Conservation (phyloP, 2,113 vertebrate species). For the Lichenostomus cassidix region DNA sequence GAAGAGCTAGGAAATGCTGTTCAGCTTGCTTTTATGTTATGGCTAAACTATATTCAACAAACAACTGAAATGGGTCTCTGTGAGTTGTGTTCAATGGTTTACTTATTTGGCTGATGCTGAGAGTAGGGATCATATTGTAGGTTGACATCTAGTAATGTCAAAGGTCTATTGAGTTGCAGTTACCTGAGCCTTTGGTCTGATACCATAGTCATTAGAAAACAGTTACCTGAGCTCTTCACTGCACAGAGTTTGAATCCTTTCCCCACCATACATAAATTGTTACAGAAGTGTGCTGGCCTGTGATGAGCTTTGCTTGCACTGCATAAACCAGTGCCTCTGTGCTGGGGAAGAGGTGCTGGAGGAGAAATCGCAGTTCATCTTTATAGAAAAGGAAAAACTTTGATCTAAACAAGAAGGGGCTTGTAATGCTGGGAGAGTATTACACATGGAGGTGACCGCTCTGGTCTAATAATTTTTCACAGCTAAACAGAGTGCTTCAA, state of each 20-base stretch:
- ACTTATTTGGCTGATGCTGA: background rate
- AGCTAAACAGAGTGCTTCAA: background rate
- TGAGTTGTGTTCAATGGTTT: background rate
- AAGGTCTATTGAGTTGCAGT: background rate
- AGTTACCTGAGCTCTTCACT: background rate
- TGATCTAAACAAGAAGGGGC: background rate
- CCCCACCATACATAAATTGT: fast-evolving
- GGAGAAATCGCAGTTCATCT: background rate
- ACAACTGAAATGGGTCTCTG: background rate
- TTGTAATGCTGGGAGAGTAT: background rate
- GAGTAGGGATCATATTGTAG: background rate
- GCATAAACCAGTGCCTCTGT: background rate
- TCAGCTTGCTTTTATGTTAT: background rate
- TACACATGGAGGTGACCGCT: background rate
- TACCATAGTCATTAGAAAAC: background rate
- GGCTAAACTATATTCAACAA: background rate
- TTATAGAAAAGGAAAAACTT: background rate
- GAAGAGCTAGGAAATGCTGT: background rate
- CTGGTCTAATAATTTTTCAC: background rate
- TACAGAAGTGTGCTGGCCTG: background rate
- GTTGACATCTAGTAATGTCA: background rate
- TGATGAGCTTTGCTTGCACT: background rate
- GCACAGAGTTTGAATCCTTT: background rate
- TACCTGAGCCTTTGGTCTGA: background rate
- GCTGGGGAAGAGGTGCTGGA: background rate